Percentiles rank a stretch among this genome's conserved stretches.
Evolutionary conservation across 92 coral and sea anemone genomes (phyloP).

Genomic region (Paramuricea clavata): DNA sequence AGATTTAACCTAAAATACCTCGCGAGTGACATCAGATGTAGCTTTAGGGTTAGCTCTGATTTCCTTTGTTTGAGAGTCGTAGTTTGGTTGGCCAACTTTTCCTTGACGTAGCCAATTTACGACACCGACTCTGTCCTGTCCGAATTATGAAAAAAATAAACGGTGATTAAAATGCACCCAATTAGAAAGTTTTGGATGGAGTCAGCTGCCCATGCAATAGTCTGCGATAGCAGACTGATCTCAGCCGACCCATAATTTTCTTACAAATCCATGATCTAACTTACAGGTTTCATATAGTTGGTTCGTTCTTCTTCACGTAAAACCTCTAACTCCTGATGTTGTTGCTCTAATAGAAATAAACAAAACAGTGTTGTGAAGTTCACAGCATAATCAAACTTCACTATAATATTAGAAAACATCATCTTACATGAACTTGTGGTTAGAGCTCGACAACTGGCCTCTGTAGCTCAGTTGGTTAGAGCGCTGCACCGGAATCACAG

Average conservation of each 20-base stretch:
- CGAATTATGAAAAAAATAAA: neutral
- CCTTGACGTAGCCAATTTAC: constrained; percentile 89
- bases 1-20: constrained; percentile 48
- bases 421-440: too few relatives aligned
- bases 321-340: constrained; percentile 36
- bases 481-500: too few relatives aligned
- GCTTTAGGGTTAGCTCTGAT: constrained; percentile 77
- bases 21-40: constrained; percentile 92
- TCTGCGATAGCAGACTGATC: too few relatives aligned
- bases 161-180: neutral
- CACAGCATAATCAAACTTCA: neutral
- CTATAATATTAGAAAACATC: neutral
- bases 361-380: neutral
- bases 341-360: constrained; percentile 60
- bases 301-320: constrained; percentile 48
- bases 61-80: constrained; percentile 86
- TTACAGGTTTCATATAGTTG: constrained; percentile 30
- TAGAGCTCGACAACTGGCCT: too few relatives aligned
- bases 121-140: constrained; percentile 80
- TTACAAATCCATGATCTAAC: neutral
- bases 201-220: too few relatives aligned
- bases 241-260: too few relatives aligned
- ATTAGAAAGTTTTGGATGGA: neutral
- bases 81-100: constrained; percentile 85
- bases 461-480: too few relatives aligned